Percentiles rank a stretch among this genome's conserved stretches.
phyloP scores from a whole-genome alignment of 2,113 vertebrate genomes.

The Pardalotus punctatus region DNA sequence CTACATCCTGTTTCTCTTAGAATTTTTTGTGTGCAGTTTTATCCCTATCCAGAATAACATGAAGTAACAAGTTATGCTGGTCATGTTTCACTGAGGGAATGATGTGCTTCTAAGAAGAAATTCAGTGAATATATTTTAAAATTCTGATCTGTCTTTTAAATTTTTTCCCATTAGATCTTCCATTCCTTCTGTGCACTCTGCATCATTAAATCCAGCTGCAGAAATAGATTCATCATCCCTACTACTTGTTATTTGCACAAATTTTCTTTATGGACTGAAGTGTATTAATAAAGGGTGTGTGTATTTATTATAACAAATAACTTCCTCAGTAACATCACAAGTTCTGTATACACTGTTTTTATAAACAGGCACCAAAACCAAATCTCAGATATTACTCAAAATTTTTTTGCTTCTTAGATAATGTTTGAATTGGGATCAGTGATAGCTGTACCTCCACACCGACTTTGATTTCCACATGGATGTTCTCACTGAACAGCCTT shows the following conservation, averaged over 20 bases:
- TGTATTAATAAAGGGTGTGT: not conserved
- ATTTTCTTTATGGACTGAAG: not conserved
- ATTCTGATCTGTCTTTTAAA: not conserved
- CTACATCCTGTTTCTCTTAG: not conserved
- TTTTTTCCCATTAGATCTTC: not conserved
- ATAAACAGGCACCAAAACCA: not conserved
- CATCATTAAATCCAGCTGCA: not conserved
- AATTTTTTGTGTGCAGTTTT: not conserved
- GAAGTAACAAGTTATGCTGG: not conserved
- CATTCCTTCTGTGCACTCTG: not conserved
- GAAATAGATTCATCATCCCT: not conserved
- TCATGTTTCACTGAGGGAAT: not conserved
- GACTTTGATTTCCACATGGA: not conserved
- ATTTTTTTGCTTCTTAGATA: not conserved
- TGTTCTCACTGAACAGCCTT: not conserved
- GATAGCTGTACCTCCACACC: not conserved
- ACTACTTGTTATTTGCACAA: not conserved
- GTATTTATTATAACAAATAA: not conserved
- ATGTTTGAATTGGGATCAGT: not conserved
- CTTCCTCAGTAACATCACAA: not conserved
- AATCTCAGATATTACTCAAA: not conserved
- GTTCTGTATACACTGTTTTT: not conserved
- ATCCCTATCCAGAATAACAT: not conserved
- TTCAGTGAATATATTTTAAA: not conserved
- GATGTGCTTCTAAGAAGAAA: not conserved